Percentiles rank a stretch among this genome's conserved stretches.
phyloP scores from a whole-genome alignment of 2,888 invertebrate species.

The Drosophila quinaria region DNA sequence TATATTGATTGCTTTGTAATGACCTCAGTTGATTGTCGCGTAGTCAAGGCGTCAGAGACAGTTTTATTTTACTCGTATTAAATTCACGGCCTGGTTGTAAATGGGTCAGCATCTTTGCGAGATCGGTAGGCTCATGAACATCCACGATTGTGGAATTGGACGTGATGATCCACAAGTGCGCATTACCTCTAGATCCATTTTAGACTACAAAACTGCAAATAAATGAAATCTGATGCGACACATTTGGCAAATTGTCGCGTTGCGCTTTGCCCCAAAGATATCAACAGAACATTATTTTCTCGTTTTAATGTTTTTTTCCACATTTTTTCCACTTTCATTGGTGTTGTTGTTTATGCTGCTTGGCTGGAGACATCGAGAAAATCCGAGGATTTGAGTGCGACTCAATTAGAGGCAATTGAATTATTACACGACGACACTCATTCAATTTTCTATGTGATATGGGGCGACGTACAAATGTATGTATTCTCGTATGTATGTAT shows the following conservation, averaged over 20 bases:
- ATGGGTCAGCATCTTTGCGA: constrained; percentile 64
- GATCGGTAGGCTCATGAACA: constrained; percentile 10
- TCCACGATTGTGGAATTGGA: constrained; percentile 30
- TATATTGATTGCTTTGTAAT: constrained; percentile 45
- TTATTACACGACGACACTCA: constrained; percentile 80
- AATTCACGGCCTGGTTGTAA: constrained; percentile 48
- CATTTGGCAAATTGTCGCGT: constrained; percentile 75
- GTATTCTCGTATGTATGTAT: constrained; percentile 17
- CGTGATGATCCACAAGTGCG: constrained; percentile 49
- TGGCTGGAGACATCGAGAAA: constrained; percentile 58
- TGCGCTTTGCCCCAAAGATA: constrained; percentile 35
- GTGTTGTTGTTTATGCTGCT: constrained; percentile 38
- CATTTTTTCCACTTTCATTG: constrained; percentile 15
- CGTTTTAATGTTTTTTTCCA: not conserved
- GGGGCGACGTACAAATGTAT: not conserved
- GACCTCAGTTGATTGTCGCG: constrained; percentile 22
- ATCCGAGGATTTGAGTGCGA: constrained; percentile 70
- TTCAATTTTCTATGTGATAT: constrained; percentile 64
- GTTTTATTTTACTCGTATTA: constrained; percentile 12
- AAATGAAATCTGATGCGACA: constrained; percentile 71
- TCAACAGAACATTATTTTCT: constrained; percentile 25
- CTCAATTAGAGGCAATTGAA: constrained; percentile 80
- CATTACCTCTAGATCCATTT: constrained; percentile 14
- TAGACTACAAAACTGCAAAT: constrained; percentile 11
- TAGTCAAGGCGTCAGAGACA: constrained; percentile 41